A percentile compares a stretch with the other conserved stretches of the same genome.
Evolutionary conservation across 2,888 invertebrate species (phyloP).

Genomic region (Lasioglossum lativentre): DNA sequence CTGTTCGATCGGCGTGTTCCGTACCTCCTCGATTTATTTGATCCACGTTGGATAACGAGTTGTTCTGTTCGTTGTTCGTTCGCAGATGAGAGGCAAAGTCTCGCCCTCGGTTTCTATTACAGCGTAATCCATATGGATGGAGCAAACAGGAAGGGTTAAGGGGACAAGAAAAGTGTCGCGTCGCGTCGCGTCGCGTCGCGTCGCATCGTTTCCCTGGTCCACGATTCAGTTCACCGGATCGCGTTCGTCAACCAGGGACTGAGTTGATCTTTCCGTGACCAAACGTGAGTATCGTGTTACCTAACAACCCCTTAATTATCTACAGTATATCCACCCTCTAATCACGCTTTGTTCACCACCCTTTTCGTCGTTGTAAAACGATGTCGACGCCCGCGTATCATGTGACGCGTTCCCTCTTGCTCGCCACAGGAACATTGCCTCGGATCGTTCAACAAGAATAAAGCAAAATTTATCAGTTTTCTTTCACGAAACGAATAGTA

Average conservation of each 20-base stretch:
- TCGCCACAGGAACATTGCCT: neutral
- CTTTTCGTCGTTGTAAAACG: neutral
- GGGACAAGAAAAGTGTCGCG: conserved; percentile 30
- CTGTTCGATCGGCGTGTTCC: neutral
- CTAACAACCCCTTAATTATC: neutral
- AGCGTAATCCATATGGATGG: conserved; percentile 52
- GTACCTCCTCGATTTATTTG: neutral
- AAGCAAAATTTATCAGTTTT: no score
- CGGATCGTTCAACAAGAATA: no score
- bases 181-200: no score
- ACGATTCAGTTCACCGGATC: conserved; percentile 37
- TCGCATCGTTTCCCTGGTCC: conserved; percentile 32
- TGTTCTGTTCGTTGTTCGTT: conserved; percentile 22
- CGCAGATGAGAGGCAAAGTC: conserved; percentile 48
- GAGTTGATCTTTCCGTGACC: conserved; percentile 39
- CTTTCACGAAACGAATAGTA: no score
- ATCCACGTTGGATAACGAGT: conserved; percentile 17
- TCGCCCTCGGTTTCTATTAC: conserved; percentile 25
- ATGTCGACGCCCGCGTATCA: neutral
- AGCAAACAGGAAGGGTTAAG: conserved; percentile 38
- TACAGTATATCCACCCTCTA: neutral
- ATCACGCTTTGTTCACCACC: neutral
- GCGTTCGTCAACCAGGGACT: conserved; percentile 41
- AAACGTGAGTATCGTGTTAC: conserved; percentile 40
- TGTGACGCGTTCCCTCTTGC: neutral